Evolutionary conservation across 2,888 invertebrate genomes (phyloP).

Genomic region (Trachelus troglodyta): DNA sequence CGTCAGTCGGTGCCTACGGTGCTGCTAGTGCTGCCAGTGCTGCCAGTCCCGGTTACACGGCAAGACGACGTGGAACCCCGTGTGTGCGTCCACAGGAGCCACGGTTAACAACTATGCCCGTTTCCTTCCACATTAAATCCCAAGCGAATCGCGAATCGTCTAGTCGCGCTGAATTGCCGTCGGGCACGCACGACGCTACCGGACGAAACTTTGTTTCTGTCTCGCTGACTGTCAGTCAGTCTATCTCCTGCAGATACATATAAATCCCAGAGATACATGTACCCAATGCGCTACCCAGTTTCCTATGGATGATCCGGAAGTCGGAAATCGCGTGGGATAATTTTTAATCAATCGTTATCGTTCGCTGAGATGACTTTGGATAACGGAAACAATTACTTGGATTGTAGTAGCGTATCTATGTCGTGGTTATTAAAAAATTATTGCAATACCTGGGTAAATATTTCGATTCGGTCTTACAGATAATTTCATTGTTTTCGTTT

Average conservation of each 20-base stretch:
- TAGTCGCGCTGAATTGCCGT: slow-evolving; percentile 52
- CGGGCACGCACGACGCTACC: slow-evolving; percentile 49
- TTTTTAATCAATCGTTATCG: too few relatives aligned
- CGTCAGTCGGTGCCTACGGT: neutral
- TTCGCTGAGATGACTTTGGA: too few relatives aligned
- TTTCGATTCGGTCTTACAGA: too few relatives aligned
- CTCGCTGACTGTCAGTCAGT: neutral
- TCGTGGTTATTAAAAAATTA: too few relatives aligned
- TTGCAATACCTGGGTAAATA: too few relatives aligned
- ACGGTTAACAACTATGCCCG: slow-evolving; percentile 45
- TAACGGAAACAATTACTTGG: too few relatives aligned
- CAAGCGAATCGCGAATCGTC: slow-evolving; percentile 44
- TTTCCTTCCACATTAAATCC: slow-evolving; percentile 58
- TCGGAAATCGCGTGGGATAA: too few relatives aligned
- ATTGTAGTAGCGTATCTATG: too few relatives aligned
- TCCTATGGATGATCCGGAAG: too few relatives aligned
- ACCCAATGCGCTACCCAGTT: neutral
- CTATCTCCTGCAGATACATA: neutral
- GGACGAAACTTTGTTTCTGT: neutral
- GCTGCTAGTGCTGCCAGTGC: too few relatives aligned
- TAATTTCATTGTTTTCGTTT: too few relatives aligned
- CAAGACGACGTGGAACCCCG: slow-evolving; percentile 3
- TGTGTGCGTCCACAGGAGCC: slow-evolving; percentile 21
- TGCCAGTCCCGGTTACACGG: too few relatives aligned
- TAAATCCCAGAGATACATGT: neutral